These are phyloP conservation scores for Ostrea denselamellosa DNA, from an alignment of 1,140 invertebrate genomes.

Conservation along the genomic window DNA sequence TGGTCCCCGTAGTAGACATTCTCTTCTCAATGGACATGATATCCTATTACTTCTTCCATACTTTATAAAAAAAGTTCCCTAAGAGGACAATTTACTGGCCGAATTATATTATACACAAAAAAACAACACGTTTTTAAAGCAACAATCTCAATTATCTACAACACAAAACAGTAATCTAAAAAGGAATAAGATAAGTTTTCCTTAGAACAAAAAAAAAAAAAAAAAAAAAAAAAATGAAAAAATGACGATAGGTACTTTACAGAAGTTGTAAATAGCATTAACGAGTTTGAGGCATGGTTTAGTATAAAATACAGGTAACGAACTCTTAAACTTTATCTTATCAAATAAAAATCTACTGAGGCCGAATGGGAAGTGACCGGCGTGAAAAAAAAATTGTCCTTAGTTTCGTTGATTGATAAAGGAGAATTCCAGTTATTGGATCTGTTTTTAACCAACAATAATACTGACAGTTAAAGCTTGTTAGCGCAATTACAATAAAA, in stretches of 20 bases:
- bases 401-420: not conserved
- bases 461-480: not conserved
- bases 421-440: not conserved
- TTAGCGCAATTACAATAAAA: not conserved
- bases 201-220: no score
- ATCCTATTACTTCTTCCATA: conserved; percentile 18
- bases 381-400: not conserved
- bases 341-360: no score
- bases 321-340: no score
- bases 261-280: not conserved
- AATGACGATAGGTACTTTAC: not conserved
- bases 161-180: no score
- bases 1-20: not conserved
- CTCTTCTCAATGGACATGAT: conserved; percentile 2
- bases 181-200: not conserved
- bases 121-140: not conserved
- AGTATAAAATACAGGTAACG: not conserved
- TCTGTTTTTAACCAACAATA: not conserved
- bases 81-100: not conserved
- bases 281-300: not conserved
- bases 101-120: not conserved
- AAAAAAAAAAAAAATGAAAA: not conserved
- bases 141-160: not conserved
- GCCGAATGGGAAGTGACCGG: no score
- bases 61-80: conserved; percentile 12